Conservation (phyloP, 2,797 vertebrate species). For the Columba guinea region DNA sequence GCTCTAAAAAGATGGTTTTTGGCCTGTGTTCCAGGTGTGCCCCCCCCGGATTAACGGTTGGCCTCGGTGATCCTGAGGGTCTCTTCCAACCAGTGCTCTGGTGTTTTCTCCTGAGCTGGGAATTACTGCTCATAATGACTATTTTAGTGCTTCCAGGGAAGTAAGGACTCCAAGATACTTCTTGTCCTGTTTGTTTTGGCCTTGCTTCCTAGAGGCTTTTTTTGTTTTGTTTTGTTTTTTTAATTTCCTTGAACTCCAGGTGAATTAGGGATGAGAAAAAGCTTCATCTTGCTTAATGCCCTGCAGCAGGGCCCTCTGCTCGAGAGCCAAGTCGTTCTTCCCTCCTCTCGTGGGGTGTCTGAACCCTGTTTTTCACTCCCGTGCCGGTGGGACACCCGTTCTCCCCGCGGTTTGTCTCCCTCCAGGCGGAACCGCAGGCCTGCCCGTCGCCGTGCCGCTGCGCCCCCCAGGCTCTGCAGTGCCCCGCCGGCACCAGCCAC, state of each 20-base stretch:
- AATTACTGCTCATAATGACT: background rate
- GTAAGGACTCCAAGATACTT: background rate
- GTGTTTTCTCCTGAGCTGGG: background rate
- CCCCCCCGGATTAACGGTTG: no score
- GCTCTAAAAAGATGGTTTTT: background rate
- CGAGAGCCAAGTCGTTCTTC: background rate
- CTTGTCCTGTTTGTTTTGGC: background rate
- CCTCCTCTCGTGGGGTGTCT: background rate
- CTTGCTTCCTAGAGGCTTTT: background rate
- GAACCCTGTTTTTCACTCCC: accelerated
- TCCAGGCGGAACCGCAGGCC: conserved; percentile 70
- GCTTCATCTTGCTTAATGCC: accelerated
- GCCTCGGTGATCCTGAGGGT: no score
- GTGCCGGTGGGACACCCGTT: no score
- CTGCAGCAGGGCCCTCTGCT: background rate
- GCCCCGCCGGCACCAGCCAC: conserved; percentile 77
- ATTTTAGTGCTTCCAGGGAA: background rate
- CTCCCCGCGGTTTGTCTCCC: background rate
- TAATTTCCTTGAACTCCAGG: background rate
- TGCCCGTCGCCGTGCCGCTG: conserved; percentile 79
- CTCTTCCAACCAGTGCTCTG: background rate
- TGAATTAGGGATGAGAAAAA: background rate
- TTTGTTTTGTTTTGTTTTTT: no score
- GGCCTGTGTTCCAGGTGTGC: background rate
- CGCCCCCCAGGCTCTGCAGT: conserved; percentile 67